phyloP scores from a whole-genome alignment of 2,888 invertebrate genomes.

The Andrena camellia region DNA sequence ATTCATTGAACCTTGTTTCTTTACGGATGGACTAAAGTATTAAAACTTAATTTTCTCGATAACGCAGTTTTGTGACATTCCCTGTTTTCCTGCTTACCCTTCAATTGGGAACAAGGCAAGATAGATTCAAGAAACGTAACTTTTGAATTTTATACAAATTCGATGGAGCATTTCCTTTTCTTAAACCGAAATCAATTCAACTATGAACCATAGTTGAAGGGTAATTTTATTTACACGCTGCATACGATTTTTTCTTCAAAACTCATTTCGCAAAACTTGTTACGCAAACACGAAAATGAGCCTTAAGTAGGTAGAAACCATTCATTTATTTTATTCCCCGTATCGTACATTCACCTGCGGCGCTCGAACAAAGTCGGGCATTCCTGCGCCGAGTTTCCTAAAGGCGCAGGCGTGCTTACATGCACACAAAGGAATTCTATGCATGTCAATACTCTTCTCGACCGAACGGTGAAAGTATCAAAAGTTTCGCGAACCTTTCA shows the following conservation, averaged over 20 bases:
- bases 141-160: too few relatives aligned
- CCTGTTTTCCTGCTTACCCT: background rate
- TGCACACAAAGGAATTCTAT: constrained; percentile 53
- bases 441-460: constrained; percentile 50
- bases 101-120: background rate
- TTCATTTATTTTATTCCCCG: constrained; percentile 41
- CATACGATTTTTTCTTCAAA: background rate
- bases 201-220: background rate
- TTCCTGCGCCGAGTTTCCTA: constrained; percentile 41
- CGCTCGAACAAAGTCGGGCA: constrained; percentile 52
- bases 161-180: background rate
- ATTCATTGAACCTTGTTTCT: too few relatives aligned
- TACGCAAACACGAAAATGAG: constrained; percentile 47
- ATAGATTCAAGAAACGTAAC: background rate
- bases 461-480: constrained; percentile 65
- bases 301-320: constrained; percentile 16
- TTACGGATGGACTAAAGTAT: too few relatives aligned
- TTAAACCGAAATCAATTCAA: background rate
- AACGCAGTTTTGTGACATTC: too few relatives aligned
- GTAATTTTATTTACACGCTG: constrained; percentile 10
- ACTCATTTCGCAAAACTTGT: background rate
- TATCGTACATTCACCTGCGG: constrained; percentile 30
- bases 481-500: constrained; percentile 62
- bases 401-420: constrained; percentile 33
- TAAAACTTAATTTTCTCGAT: too few relatives aligned